Conservation (phyloP, 2,113 vertebrate species). For the Trinectes maculatus region DNA sequence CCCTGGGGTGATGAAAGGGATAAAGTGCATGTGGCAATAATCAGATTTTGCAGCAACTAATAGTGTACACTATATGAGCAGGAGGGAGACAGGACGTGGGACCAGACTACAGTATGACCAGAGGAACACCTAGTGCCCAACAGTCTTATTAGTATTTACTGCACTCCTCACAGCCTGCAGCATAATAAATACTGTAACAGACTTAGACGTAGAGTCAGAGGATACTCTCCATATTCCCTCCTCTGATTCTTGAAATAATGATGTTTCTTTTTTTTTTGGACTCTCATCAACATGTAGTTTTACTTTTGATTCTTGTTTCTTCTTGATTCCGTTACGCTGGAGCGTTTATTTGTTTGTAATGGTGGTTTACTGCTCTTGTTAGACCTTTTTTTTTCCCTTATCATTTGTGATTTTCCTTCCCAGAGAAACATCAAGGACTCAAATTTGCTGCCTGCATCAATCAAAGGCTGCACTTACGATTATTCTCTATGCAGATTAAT, state of each 20-base stretch:
- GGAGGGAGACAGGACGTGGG: slow-evolving; percentile 3
- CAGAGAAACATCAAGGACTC: background rate
- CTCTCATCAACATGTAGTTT: background rate
- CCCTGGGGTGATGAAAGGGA: slow-evolving; percentile 24
- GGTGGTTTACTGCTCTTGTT: background rate
- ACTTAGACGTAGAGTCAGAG: slow-evolving; percentile 16
- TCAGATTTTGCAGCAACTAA: slow-evolving; percentile 13
- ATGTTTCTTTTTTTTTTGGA: slow-evolving; percentile 1
- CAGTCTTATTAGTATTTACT: slow-evolving; percentile 34
- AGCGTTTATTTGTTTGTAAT: background rate
- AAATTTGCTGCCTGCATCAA: background rate
- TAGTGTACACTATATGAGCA: slow-evolving; percentile 3
- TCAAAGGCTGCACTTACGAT: background rate
- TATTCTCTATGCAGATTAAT: background rate
- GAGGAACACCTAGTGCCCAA: slow-evolving; percentile 23
- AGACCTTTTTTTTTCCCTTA: too few species aligned
- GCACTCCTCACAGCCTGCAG: slow-evolving; percentile 22
- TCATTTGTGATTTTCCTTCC: too few species aligned
- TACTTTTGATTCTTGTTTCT: slow-evolving; percentile 9
- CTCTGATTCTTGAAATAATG: slow-evolving; percentile 6
- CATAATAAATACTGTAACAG: slow-evolving; percentile 38
- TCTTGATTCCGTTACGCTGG: background rate
- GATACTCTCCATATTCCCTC: slow-evolving; percentile 11
- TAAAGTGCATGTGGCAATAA: slow-evolving; percentile 23
- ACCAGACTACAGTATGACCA: slow-evolving; percentile 21